Conservation (phyloP, 2,113 vertebrate genomes). For the Rhinopomastus cyanomelas region DNA sequence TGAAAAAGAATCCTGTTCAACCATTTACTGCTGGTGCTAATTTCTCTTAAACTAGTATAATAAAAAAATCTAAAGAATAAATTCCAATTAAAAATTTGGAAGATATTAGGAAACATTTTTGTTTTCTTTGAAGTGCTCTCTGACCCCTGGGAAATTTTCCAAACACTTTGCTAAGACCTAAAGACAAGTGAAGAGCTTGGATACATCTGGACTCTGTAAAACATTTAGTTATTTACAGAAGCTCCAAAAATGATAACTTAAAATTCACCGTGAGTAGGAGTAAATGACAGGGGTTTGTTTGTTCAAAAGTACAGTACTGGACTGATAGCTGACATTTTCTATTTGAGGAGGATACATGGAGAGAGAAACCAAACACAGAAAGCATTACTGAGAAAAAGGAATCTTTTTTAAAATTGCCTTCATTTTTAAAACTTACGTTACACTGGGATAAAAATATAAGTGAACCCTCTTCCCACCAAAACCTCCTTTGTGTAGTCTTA, state of each 20-base stretch:
- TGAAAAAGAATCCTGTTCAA: neutral
- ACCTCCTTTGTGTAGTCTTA: neutral
- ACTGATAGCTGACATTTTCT: neutral
- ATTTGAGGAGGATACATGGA: neutral
- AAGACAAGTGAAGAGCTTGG: neutral
- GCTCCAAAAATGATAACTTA: neutral
- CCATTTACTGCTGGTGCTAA: neutral
- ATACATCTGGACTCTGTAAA: neutral
- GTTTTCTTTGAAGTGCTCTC: neutral
- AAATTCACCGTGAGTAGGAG: neutral
- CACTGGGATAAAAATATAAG: neutral
- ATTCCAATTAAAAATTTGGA: neutral
- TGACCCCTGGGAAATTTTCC: neutral
- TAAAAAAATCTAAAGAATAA: neutral
- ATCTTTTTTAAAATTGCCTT: accelerated
- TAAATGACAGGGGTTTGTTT: neutral
- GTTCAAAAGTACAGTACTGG: neutral
- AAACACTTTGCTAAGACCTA: neutral
- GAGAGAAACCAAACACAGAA: neutral
- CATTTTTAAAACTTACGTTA: neutral
- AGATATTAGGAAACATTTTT: neutral
- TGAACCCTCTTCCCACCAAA: neutral
- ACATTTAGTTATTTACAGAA: neutral
- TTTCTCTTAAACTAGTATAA: neutral
- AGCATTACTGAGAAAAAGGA: neutral